Evolutionary conservation across 2,888 invertebrate genomes (phyloP).

Genomic region (Polyommatus iphigenia): DNA sequence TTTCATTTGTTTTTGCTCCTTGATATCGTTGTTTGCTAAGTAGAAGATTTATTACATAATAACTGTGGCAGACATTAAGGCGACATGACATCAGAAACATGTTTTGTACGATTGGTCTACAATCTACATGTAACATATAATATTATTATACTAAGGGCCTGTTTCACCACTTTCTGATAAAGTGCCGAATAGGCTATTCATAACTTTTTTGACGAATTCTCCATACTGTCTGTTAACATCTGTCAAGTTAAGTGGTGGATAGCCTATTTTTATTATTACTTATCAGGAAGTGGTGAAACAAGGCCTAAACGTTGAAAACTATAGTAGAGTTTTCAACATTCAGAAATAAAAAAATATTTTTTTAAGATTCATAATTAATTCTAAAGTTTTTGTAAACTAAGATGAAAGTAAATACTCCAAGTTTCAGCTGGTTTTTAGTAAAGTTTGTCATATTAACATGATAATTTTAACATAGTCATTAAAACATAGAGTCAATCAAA

Average conservation of each 20-base stretch:
- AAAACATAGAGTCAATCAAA: not conserved
- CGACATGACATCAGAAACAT: slow-evolving; percentile 35
- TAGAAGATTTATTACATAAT: slow-evolving; percentile 36
- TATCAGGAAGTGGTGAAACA: no score
- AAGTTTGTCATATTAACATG: not conserved
- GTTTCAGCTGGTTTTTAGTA: no score
- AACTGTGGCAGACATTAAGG: slow-evolving; percentile 37
- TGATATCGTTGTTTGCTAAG: slow-evolving; percentile 18
- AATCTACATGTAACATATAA: not conserved
- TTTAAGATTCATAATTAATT: slow-evolving; percentile 32
- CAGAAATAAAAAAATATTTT: not conserved
- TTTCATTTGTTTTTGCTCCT: not conserved
- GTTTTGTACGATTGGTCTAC: slow-evolving; percentile 26
- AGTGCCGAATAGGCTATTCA: no score
- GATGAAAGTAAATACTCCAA: no score
- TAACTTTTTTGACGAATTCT: no score
- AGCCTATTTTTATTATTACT: no score
- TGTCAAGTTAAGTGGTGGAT: no score
- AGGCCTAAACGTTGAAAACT: no score
- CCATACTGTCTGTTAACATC: no score
- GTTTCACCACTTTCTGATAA: no score
- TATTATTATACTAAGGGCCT: not conserved
- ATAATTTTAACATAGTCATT: not conserved
- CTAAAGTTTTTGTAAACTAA: not conserved
- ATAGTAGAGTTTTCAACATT: not conserved